phyloP scores from a whole-genome alignment of 2,888 invertebrate species.

The Chrysotoxum bicinctum region DNA sequence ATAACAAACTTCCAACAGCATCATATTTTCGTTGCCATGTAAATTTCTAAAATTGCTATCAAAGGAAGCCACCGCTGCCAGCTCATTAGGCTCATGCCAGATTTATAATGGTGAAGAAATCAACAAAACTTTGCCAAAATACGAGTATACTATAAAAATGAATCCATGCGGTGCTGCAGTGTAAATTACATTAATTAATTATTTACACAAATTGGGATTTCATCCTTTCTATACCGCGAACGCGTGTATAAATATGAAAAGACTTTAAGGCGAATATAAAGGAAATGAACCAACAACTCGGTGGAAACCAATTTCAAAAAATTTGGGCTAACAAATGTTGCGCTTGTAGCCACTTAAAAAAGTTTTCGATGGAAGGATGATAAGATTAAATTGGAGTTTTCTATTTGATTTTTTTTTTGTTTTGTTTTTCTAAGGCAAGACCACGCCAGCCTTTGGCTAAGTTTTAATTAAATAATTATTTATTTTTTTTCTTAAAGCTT shows the following conservation, averaged over 20 bases:
- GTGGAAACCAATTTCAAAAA: conserved; percentile 1
- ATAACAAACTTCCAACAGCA: background rate
- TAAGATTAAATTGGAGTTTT: background rate
- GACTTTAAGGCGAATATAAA: background rate
- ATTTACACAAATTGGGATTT: conserved; percentile 60
- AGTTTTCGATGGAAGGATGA: conserved; percentile 7
- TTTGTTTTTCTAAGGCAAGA: background rate
- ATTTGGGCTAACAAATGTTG: conserved; percentile 20
- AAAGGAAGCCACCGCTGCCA: conserved; percentile 37
- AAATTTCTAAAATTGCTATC: conserved; percentile 30
- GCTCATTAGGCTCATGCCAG: conserved; percentile 49
- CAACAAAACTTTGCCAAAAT: background rate
- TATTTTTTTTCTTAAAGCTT: background rate
- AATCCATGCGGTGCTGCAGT: conserved; percentile 39
- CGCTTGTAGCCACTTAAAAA: conserved; percentile 16
- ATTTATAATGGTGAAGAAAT: conserved; percentile 27
- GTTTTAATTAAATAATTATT: conserved; percentile 9
- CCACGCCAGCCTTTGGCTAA: background rate
- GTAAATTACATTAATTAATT: conserved; percentile 65
- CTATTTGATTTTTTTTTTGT: background rate
- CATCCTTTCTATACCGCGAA: conserved; percentile 7
- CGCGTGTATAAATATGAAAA: background rate
- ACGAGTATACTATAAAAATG: background rate
- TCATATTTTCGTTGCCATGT: background rate
- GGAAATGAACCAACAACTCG: background rate